These are phyloP conservation scores for Caenorhabditis inopinata DNA, from an alignment of 1,140 invertebrate species.

Conservation along the genomic window DNA sequence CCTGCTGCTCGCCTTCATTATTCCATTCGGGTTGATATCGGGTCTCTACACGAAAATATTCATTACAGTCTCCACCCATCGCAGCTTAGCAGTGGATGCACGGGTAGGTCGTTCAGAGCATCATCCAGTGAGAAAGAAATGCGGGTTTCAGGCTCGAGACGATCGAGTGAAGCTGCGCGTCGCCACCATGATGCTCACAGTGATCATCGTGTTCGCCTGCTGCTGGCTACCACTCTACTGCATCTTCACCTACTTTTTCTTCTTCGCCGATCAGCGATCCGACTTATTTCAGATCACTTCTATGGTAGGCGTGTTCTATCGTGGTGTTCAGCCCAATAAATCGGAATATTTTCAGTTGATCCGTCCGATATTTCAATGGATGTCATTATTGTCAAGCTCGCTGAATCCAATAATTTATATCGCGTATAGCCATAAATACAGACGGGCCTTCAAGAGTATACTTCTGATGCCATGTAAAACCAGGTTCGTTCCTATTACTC, in stretches of 20 bases:
- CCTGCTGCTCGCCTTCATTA: conserved; percentile 60
- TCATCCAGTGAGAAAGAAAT: background rate
- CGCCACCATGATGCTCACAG: conserved; percentile 91
- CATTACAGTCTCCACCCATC: conserved; percentile 56
- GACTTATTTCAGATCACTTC: conserved; percentile 41
- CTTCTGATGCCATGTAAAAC: conserved; percentile 69
- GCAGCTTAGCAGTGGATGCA: conserved; percentile 75
- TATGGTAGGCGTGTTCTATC: background rate
- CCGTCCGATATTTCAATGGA: conserved; percentile 86
- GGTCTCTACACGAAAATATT: conserved; percentile 61
- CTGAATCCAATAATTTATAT: conserved; percentile 97
- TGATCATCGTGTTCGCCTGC: conserved; percentile 87
- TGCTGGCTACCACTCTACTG: conserved; percentile 90
- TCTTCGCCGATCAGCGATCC: conserved; percentile 45
- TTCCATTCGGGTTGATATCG: conserved; percentile 58
- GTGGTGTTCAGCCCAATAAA: background rate
- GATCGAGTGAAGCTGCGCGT: conserved; percentile 89
- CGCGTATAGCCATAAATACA: conserved; percentile 93
- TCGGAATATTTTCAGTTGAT: conserved; percentile 49
- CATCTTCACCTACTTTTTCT: conserved; percentile 50
- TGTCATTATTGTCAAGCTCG: conserved; percentile 90
- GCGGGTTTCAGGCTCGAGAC: conserved; percentile 72
- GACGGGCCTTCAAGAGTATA: conserved; percentile 85
- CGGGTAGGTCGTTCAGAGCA: conserved; percentile 71
- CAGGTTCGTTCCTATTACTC: too few species aligned